A percentile compares a stretch with the other conserved stretches of the same genome.
Conservation (phyloP, 2,113 vertebrate genomes). For the Cacatua alba region DNA sequence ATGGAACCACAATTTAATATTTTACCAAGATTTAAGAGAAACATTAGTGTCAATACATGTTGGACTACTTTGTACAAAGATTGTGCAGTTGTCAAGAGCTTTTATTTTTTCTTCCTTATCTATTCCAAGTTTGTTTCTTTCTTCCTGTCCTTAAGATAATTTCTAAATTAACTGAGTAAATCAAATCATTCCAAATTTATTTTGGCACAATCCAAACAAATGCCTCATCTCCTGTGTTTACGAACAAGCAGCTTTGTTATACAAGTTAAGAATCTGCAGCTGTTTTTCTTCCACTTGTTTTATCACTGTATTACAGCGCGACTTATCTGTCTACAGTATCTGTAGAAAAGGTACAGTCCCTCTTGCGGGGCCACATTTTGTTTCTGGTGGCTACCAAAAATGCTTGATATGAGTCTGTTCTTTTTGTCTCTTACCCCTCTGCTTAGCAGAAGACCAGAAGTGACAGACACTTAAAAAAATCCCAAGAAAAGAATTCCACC, state of each 20-base stretch:
- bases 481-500: background rate
- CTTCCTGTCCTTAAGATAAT: background rate
- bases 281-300: conserved; percentile 5
- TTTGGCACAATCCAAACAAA: conserved; percentile 13
- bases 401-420: background rate
- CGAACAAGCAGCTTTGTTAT: background rate
- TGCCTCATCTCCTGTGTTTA: conserved; percentile 29
- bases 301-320: background rate
- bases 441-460: background rate
- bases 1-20: background rate
- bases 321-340: background rate
- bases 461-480: background rate
- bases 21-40: background rate
- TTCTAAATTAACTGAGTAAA: conserved; percentile 36
- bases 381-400: background rate
- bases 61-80: background rate
- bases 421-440: background rate
- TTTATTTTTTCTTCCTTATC: background rate
- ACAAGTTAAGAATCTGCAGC: conserved; percentile 24
- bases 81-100: background rate
- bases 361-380: background rate
- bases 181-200: conserved; percentile 5
- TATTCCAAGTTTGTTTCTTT: background rate
- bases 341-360: background rate
- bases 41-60: background rate